A percentile compares a stretch with the other conserved stretches of the same genome.
These are phyloP conservation scores for Diplolepis rosae DNA, from an alignment of 2,888 invertebrate genomes.

Conservation along the genomic window DNA sequence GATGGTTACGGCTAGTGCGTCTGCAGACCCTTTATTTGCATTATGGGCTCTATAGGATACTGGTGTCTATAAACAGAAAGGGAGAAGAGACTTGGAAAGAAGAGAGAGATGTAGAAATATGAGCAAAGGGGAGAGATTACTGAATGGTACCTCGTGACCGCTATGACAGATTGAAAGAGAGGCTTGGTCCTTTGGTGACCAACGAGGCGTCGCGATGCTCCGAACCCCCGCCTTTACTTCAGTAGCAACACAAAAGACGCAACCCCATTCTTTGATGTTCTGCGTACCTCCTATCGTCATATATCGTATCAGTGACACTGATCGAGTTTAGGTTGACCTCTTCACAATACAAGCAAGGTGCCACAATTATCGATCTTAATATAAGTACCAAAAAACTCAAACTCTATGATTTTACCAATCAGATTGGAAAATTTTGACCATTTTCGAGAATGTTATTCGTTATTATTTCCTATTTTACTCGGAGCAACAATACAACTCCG, in stretches of 20 bases:
- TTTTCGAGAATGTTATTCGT: neutral
- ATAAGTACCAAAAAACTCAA: neutral
- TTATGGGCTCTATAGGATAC: conserved; percentile 62
- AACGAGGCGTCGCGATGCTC: conserved; percentile 66
- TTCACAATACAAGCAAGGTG: conserved; percentile 46
- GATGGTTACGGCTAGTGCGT: conserved; percentile 67
- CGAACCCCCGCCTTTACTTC: conserved; percentile 42
- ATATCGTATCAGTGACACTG: conserved; percentile 26
- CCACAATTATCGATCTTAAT: neutral
- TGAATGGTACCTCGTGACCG: conserved; percentile 51
- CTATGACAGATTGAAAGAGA: conserved; percentile 63
- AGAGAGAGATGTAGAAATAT: conserved; percentile 40
- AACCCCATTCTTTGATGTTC: conserved; percentile 49
- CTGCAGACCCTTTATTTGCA: conserved; percentile 68
- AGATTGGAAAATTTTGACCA: neutral
- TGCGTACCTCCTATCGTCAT: conserved; percentile 26
- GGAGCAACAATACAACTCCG: neutral
- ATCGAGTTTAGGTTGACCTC: conserved; percentile 36
- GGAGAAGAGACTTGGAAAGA: conserved; percentile 49
- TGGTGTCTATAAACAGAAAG: conserved; percentile 65
- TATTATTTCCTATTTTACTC: neutral
- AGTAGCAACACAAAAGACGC: conserved; percentile 37
- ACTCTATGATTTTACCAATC: too few species aligned
- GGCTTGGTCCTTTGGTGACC: conserved; percentile 62
- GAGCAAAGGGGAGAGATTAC: conserved; percentile 37